These are phyloP conservation scores for Allolobophora icterica DNA, from an alignment of 2,888 invertebrate genomes.

Conservation along the genomic window DNA sequence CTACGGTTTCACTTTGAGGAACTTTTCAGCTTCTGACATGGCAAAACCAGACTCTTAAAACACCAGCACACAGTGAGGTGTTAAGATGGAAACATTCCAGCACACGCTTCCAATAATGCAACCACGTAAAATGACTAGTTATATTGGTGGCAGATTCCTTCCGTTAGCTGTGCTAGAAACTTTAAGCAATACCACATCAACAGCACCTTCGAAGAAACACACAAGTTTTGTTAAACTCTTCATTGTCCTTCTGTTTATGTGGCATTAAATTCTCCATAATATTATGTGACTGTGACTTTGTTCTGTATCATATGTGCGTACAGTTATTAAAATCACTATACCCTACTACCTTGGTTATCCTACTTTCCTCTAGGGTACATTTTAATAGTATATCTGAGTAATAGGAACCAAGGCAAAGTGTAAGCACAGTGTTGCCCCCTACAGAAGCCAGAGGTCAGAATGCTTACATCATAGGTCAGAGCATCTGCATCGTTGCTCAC, in stretches of 20 bases:
- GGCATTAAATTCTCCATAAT: background rate
- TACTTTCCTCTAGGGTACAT: too few species aligned
- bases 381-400: background rate
- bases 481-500: slow-evolving; percentile 96
- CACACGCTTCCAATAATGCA: background rate
- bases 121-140: background rate
- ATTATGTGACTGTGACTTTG: background rate
- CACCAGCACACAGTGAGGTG: background rate
- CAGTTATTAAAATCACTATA: background rate
- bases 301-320: background rate
- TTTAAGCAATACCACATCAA: background rate
- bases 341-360: background rate
- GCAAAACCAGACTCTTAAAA: background rate
- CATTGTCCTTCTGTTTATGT: background rate
- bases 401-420: background rate
- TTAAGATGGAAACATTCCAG: background rate
- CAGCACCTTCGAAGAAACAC: background rate
- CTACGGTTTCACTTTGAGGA: too few species aligned
- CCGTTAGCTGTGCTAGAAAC: background rate
- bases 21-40: too few species aligned
- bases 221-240: too few species aligned
- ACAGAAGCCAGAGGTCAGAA: background rate
- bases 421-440: background rate
- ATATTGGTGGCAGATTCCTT: background rate
- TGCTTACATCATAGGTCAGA: slow-evolving; percentile 68